These are phyloP conservation scores for Brachionus plicatilis DNA, from an alignment of 1,140 invertebrate genomes.

Conservation along the genomic window DNA sequence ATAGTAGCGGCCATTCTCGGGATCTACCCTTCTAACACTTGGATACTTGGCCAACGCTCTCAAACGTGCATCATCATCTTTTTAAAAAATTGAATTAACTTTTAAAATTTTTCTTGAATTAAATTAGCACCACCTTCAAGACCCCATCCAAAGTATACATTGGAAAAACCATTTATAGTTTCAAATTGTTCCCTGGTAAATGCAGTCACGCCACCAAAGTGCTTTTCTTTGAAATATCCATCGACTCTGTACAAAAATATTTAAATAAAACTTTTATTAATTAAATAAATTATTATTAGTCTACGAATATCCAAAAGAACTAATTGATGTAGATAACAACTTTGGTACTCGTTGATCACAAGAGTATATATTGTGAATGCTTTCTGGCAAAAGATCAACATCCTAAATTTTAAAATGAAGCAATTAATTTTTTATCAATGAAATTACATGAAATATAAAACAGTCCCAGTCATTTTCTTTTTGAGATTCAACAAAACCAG, in stretches of 20 bases:
- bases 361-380: conserved; percentile 78
- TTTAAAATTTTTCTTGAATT: background rate
- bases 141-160: conserved; percentile 49
- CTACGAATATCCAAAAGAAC: conserved; percentile 58
- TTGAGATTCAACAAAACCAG: conserved; percentile 5
- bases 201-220: conserved; percentile 39
- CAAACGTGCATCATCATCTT: conserved; percentile 27
- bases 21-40: background rate
- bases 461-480: conserved; percentile 12
- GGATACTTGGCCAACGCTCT: background rate
- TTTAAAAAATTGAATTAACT: background rate
- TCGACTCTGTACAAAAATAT: background rate
- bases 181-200: conserved; percentile 41
- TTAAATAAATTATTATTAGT: conserved; percentile 38
- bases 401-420: conserved; percentile 57
- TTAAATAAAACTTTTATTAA: background rate
- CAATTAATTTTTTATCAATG: background rate
- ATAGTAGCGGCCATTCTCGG: background rate
- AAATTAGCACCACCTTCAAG: background rate
- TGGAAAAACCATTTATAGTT: conserved; percentile 41
- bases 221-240: conserved; percentile 30
- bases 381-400: conserved; percentile 83
- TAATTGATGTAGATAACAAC: conserved; percentile 57
- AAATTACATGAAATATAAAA: conserved; percentile 38
- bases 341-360: conserved; percentile 78